Conservation (phyloP, 2,797 vertebrate genomes). For the Poeciliopsis gracilis region DNA sequence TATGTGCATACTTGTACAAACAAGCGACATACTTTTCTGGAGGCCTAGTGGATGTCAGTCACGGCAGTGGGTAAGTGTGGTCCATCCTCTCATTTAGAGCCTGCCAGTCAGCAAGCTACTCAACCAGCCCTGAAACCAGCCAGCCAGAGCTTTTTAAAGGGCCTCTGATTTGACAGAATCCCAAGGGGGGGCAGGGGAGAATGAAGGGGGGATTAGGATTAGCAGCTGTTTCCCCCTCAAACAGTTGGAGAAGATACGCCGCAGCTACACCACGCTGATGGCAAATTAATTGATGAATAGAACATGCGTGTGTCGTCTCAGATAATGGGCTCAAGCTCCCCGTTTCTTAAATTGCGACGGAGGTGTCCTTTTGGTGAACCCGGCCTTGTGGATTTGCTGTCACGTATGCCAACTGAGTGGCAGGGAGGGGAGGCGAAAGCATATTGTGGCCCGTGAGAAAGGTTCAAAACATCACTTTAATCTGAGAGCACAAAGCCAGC, state of each 20-base stretch:
- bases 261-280: constrained; percentile 69
- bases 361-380: constrained; percentile 80
- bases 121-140: constrained; percentile 69
- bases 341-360: constrained; percentile 73
- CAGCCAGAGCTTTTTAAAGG: constrained; percentile 77
- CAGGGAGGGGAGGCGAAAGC: constrained; percentile 52
- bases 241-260: constrained; percentile 72
- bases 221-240: constrained; percentile 80
- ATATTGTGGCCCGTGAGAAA: constrained; percentile 77
- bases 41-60: constrained; percentile 62
- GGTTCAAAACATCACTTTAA: constrained; percentile 81
- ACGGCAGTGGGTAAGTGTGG: constrained; percentile 50
- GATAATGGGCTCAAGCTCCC: constrained; percentile 77
- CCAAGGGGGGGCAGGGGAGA: constrained; percentile 46
- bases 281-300: constrained; percentile 81
- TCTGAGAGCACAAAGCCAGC: constrained; percentile 78
- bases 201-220: constrained; percentile 77
- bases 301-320: constrained; percentile 68
- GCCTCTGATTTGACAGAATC: constrained; percentile 80
- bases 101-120: constrained; percentile 74
- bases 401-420: constrained; percentile 59
- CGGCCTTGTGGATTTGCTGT: constrained; percentile 61
- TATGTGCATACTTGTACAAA: constrained; percentile 53
- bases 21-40: constrained; percentile 60
- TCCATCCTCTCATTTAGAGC: constrained; percentile 69